phyloP scores from a whole-genome alignment of 2,113 vertebrate genomes.

The Naja naja region DNA sequence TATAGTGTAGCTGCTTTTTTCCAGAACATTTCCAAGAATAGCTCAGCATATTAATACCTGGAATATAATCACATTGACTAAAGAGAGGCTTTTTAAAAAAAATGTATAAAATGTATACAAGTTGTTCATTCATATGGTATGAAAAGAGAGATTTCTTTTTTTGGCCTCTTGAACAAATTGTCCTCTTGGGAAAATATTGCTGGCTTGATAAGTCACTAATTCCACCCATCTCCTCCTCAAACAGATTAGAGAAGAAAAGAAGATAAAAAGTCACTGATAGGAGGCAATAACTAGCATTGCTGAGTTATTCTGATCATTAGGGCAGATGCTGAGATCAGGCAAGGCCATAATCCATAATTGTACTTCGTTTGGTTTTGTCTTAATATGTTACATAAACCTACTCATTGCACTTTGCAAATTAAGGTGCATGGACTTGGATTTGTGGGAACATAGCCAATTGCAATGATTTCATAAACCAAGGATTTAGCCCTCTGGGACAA shows the following conservation, averaged over 20 bases:
- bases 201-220: not conserved
- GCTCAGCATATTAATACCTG: not conserved
- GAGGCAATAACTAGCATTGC: not conserved
- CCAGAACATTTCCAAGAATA: not conserved
- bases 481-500: not conserved
- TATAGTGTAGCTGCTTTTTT: not conserved
- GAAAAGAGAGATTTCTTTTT: not conserved
- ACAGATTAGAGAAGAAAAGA: not conserved
- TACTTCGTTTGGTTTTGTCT: not conserved
- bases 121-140: not conserved
- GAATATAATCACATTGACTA: not conserved
- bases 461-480: not conserved
- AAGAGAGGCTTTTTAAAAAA: not conserved
- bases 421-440: not conserved
- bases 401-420: not conserved
- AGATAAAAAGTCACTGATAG: not conserved
- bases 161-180: not conserved
- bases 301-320: not conserved
- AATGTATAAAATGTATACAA: not conserved
- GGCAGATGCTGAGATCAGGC: not conserved
- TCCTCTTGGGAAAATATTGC: not conserved
- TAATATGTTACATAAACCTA: not conserved
- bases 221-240: not conserved
- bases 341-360: not conserved
- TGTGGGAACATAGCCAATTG: not conserved